Evolutionary conservation across 2,113 vertebrate genomes (phyloP).

Genomic region (Pavo muticus): DNA sequence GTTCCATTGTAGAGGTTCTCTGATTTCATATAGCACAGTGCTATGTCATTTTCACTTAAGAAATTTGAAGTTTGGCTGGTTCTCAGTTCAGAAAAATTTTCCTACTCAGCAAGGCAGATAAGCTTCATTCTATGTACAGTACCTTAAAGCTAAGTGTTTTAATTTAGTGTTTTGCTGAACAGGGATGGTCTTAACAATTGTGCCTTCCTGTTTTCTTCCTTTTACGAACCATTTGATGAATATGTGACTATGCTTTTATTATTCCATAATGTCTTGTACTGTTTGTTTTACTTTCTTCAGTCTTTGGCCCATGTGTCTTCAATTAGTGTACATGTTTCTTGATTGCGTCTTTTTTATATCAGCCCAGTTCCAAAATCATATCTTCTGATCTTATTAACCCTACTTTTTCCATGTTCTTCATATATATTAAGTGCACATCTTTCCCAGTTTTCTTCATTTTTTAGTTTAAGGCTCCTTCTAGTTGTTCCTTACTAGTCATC

Average conservation of each 20-base stretch:
- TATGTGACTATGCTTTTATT: background rate
- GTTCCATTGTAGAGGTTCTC: background rate
- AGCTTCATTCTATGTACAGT: background rate
- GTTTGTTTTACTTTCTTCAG: background rate
- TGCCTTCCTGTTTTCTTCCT: background rate
- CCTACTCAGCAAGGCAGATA: background rate
- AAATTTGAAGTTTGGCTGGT: background rate
- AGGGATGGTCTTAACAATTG: background rate
- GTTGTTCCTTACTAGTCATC: background rate
- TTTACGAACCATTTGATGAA: background rate
- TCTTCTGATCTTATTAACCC: background rate
- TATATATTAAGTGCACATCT: background rate
- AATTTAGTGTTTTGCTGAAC: background rate
- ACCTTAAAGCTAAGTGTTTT: background rate
- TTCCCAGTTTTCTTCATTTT: background rate
- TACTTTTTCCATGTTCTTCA: background rate
- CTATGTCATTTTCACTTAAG: background rate
- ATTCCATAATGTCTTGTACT: accelerated
- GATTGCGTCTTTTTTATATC: background rate
- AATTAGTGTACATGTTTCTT: background rate
- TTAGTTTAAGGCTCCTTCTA: background rate
- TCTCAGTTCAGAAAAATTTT: background rate
- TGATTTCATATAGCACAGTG: background rate
- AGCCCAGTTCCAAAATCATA: background rate
- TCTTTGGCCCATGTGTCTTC: background rate